Conservation (phyloP, 2,113 vertebrate species). For the Onychorhynchus coronatus region DNA sequence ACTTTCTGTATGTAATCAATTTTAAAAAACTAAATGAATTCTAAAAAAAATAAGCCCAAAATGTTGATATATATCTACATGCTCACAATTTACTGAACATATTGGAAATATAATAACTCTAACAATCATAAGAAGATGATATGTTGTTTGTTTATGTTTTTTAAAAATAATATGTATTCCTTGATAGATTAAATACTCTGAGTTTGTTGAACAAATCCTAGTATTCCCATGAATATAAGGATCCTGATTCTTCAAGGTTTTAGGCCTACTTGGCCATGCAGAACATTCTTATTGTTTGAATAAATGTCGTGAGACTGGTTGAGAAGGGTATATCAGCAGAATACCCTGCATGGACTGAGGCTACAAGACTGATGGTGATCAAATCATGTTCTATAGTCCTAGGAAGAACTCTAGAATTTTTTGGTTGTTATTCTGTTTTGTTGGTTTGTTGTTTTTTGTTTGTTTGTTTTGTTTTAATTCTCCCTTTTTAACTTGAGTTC, state of each 20-base stretch:
- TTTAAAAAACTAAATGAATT: neutral
- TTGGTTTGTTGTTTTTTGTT: neutral
- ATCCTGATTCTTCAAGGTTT: neutral
- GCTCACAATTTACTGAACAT: neutral
- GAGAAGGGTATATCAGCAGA: neutral
- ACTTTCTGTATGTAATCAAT: neutral
- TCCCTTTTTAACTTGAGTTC: neutral
- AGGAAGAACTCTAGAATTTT: neutral
- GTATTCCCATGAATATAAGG: neutral
- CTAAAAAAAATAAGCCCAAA: neutral
- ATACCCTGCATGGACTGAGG: neutral
- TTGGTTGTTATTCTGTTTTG: neutral
- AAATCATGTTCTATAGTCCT: neutral
- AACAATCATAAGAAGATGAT: neutral
- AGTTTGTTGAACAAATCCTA: neutral
- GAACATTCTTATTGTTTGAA: neutral
- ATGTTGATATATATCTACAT: neutral
- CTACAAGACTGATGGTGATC: neutral
- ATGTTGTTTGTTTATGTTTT: neutral
- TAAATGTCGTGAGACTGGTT: neutral
- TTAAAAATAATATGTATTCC: neutral
- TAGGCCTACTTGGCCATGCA: neutral
- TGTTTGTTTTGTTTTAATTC: neutral
- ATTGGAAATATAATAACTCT: neutral
- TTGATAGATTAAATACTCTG: neutral